These are phyloP conservation scores for Bagarius yarrelli DNA, from an alignment of 2,113 vertebrate genomes.

Conservation along the genomic window DNA sequence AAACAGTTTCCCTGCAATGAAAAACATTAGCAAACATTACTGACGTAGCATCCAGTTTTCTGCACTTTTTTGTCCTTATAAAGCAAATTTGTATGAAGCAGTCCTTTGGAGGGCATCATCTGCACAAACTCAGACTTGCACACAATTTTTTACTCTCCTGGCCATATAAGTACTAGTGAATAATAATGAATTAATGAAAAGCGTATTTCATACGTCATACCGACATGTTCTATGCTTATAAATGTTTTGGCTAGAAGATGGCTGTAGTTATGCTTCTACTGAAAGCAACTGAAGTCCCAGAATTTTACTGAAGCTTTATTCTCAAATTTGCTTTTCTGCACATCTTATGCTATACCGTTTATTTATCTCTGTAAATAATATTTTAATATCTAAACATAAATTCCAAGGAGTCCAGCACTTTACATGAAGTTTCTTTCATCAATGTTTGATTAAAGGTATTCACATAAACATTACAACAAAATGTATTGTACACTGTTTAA, in stretches of 20 bases:
- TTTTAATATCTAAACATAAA: too few species aligned
- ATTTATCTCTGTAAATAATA: not conserved
- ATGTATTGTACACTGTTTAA: too few species aligned
- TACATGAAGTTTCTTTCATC: not conserved
- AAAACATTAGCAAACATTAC: not conserved
- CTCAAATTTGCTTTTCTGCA: not conserved
- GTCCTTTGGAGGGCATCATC: not conserved
- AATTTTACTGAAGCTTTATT: not conserved
- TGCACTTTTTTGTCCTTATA: not conserved
- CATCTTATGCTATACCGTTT: not conserved
- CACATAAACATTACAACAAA: not conserved
- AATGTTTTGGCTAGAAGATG: not conserved
- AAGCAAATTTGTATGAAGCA: not conserved
- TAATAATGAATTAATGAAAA: not conserved
- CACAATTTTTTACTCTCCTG: not conserved
- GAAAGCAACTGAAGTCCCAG: not conserved
- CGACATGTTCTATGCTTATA: not conserved
- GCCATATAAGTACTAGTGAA: not conserved
- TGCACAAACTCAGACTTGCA: not conserved
- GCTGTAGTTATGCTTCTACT: not conserved
- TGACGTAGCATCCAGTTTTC: not conserved
- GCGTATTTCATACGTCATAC: not conserved
- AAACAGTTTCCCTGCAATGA: slow-evolving; percentile 53
- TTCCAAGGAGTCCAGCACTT: not conserved
- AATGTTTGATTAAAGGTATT: not conserved